Percentiles rank a stretch among this genome's conserved stretches.
Evolutionary conservation across 2,888 invertebrate genomes (phyloP).

Genomic region (Phyto melanocephala): DNA sequence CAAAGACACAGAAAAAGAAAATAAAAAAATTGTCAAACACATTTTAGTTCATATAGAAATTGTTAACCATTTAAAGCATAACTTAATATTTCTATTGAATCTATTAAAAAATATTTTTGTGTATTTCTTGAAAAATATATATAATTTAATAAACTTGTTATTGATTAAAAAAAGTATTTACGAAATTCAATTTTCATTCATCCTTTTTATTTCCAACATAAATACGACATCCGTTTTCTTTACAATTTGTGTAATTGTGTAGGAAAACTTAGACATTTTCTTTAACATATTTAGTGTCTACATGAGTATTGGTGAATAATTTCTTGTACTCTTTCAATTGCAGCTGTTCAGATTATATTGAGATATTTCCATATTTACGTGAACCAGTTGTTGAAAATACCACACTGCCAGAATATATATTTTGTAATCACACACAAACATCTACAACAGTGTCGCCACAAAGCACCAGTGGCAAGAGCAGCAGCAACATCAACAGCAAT

Average conservation of each 20-base stretch:
- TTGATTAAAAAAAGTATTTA: constrained; percentile 24
- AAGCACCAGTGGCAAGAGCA: constrained; percentile 56
- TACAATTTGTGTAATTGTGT: background rate
- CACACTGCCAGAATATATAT: constrained; percentile 74
- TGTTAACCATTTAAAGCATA: no score
- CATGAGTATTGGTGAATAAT: constrained; percentile 12
- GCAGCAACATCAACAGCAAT: constrained; percentile 13
- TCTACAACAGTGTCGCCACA: constrained; percentile 36
- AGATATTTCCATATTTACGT: constrained; percentile 78
- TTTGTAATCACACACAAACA: constrained; percentile 73
- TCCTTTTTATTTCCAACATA: constrained; percentile 43
- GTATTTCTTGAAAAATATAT: constrained; percentile 25
- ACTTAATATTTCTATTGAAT: no score
- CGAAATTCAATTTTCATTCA: constrained; percentile 30
- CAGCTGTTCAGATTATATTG: constrained; percentile 78
- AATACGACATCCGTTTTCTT: constrained; percentile 32
- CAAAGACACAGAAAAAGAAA: background rate
- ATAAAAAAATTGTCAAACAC: no score
- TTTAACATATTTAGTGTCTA: background rate
- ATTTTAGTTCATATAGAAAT: no score
- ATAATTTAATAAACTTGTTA: constrained; percentile 37
- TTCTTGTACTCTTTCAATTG: constrained; percentile 58
- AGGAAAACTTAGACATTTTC: background rate
- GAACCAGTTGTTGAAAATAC: constrained; percentile 78
- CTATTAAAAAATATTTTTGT: constrained; percentile 1